Conservation (phyloP, 1,140 invertebrate genomes). For the Drosophila pandora region DNA sequence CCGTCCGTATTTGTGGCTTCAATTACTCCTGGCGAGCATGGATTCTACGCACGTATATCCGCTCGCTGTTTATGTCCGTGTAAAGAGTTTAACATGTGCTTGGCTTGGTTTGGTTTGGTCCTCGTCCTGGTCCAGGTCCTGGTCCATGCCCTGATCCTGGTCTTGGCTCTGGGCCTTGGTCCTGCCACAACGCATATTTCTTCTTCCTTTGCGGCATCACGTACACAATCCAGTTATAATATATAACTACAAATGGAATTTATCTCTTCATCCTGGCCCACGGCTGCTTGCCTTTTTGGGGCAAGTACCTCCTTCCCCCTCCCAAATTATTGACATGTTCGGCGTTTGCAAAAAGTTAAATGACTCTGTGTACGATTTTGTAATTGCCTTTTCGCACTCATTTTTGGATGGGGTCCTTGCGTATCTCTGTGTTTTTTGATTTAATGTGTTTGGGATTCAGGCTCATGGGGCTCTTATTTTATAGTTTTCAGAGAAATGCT, state of each 20-base stretch:
- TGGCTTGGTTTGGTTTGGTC: slow-evolving; percentile 1
- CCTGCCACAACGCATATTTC: slow-evolving; percentile 53
- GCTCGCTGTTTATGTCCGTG: slow-evolving; percentile 76
- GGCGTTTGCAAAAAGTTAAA: slow-evolving; percentile 14
- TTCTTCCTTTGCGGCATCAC: slow-evolving; percentile 40
- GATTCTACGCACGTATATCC: slow-evolving; percentile 75
- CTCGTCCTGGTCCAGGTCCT: slow-evolving; percentile 4
- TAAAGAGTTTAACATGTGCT: slow-evolving; percentile 81
- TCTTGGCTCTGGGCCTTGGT: slow-evolving; percentile 13
- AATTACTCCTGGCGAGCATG: slow-evolving; percentile 64
- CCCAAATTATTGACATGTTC: slow-evolving; percentile 57
- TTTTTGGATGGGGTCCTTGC: not conserved
- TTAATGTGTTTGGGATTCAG: not conserved
- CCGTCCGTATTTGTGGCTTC: slow-evolving; percentile 53
- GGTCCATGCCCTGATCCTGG: slow-evolving; percentile 6
- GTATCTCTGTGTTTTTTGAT: not conserved
- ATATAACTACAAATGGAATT: slow-evolving; percentile 63
- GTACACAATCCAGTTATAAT: slow-evolving; percentile 60
- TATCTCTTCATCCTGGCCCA: slow-evolving; percentile 25
- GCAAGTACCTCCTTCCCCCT: not conserved
- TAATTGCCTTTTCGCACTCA: slow-evolving; percentile 30
- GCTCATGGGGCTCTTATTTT: no score
- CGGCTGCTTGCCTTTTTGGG: not conserved
- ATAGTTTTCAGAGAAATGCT: no score
- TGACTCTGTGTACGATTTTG: slow-evolving; percentile 11